Evolutionary conservation across 2,113 vertebrate species (phyloP), one percentile per base, ranked within the genome.

Genomic region (Emydura subglobosa): DNA sequence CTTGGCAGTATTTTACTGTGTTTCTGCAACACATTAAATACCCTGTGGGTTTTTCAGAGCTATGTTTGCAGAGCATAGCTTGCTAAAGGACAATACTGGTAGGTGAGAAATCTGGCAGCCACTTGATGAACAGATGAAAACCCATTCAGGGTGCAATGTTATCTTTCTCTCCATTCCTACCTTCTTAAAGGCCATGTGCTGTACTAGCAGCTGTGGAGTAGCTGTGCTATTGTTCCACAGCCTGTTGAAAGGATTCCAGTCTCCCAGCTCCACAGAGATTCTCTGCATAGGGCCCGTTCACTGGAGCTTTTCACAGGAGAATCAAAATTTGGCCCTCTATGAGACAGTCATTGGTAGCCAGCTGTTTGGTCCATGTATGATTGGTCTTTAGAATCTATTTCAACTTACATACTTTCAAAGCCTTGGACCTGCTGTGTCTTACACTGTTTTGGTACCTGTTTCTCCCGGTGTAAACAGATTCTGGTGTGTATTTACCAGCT

Each of bases 31-130:
- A 59, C 65, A 14, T 86, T 88, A 57, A 82, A 55, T 81, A 34
- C 82, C 59, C 29, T 55, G 29, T 34, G 89, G 93, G 85, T 95
- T 96, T 94, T 42, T 90, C 82, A 94, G 83, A 85, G 88, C 79
- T 76, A 50, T 6, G 9, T 7, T 92, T 87, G 76, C 85, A 95
- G 61, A 86, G 93, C 83, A 86, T 90, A 95, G 89, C 82, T 86
- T 92, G 90, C 59, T 96, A 97, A 92, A 94, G 96, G 93, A 93
- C 44, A 47, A 68, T 84, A 61, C 83, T 79, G 83, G 57, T 81
- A 39, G 13, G 47, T 90, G 92, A 91, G 80, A 94, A 79, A 86
- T 91, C 65, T 89, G 53, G 10, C 13, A 82, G 79, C 61, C 88
- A 65, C 55, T 93, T 89, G 31, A 22, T 93, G 88, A 94, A 83